Evolutionary conservation across 2,113 vertebrate genomes (phyloP), one percentile per base, ranked within the genome.

Genomic region (Himantopus leucocephalus): DNA sequence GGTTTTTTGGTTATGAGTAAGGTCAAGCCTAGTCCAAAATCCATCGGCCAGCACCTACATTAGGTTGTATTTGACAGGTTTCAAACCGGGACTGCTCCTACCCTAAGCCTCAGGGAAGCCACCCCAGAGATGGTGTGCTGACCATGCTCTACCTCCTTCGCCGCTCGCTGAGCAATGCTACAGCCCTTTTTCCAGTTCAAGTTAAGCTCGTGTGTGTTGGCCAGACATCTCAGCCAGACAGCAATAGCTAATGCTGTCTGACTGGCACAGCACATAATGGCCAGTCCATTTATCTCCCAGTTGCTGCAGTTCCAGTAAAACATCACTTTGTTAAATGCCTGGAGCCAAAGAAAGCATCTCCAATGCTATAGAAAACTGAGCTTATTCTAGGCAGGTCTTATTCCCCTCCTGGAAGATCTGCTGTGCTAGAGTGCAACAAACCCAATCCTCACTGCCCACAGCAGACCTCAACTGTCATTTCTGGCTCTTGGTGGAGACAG

Each of bases 251-350:
- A 81, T 72, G 92, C 82, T 86, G 88, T 74, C 90, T 93, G 95
- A 92, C 84, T 32, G 48, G 84, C 70, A 63, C 73, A 92, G 96
- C 95, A 87, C 86, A 39, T 87, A 89, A 89, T 64, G 89, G 89
- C 77, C 77, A 75, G 80, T 35, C 68, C 92, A 96, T 97, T 96
- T 97, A 91, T 95, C 85, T 95, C 67, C 73, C 73, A 64, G 79
- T 52, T 0, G 2, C 93, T 91, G 94, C 94, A 92, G 75, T 95
- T 96, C 96, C 95, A 95, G 94, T 88, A 94, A 96, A 89, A 95
- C 85, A 92, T 91, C 67, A 22, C 43, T 95, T 88, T 78, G 93
- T 91, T 91, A 94, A 92, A 82, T 58, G 89, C 91, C 88, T 84
- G 83, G 59, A 94, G 95, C 83, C 20, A 48, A 58, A 66, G 78